Percentiles rank a stretch among this genome's conserved stretches.
Evolutionary conservation across 2,888 invertebrate species (phyloP).

Genomic region (Tiliacea aurago): DNA sequence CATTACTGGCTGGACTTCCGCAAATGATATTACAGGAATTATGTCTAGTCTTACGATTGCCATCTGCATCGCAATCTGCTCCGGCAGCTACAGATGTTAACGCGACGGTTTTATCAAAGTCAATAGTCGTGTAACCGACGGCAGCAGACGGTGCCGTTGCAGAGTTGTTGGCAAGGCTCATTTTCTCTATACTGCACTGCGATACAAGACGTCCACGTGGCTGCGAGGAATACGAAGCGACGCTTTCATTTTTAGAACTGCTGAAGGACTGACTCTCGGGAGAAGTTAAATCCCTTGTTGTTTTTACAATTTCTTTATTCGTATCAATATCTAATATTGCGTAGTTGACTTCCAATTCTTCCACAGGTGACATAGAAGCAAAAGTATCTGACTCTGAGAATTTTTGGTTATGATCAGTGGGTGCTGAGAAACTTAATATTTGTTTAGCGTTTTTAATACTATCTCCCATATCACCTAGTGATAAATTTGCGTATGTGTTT

Average conservation of each 20-base stretch:
- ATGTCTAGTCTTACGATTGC: conserved; percentile 95
- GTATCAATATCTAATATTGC: conserved; percentile 94
- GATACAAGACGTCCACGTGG: conserved; percentile 78
- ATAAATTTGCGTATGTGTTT: conserved; percentile 85
- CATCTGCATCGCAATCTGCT: conserved; percentile 93
- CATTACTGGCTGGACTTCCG: conserved; percentile 82
- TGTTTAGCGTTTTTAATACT: conserved; percentile 77
- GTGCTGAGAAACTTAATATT: conserved; percentile 68
- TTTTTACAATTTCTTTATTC: conserved; percentile 81
- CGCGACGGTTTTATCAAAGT: conserved; percentile 98
- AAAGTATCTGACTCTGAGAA: conserved; percentile 86
- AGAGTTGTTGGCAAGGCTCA: conserved; percentile 30
- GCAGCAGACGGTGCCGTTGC: conserved; percentile 88
- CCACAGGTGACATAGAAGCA: conserved; percentile 83
- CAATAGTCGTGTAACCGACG: conserved; percentile 96
- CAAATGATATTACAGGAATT: conserved; percentile 93
- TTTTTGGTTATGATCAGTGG: conserved; percentile 79
- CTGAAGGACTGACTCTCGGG: conserved; percentile 80
- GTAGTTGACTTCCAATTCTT: conserved; percentile 92
- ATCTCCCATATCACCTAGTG: conserved; percentile 81
- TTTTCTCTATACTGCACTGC: conserved; percentile 81
- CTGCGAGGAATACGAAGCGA: conserved; percentile 77
- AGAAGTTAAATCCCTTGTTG: conserved; percentile 74
- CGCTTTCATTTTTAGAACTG: conserved; percentile 81
- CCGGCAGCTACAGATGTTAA: conserved; percentile 94